Evolutionary conservation across 2,113 vertebrate species (phyloP).

Genomic region (rat (Rattus norvegicus)): DNA sequence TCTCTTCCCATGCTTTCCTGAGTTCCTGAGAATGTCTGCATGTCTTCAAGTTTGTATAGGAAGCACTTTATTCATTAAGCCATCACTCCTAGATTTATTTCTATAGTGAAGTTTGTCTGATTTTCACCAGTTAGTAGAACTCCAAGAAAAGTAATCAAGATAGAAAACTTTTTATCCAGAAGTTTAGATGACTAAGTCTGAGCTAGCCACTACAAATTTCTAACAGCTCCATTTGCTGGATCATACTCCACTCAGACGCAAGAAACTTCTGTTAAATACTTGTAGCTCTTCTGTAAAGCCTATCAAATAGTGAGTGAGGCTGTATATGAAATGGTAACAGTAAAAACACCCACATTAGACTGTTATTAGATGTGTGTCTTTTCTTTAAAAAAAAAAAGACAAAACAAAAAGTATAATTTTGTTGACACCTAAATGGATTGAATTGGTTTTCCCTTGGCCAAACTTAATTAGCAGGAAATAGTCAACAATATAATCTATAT

Average conservation of each 20-base stretch:
- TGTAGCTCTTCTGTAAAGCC: not conserved
- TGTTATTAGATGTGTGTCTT: not conserved
- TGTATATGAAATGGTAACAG: not conserved
- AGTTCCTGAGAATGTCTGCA: not conserved
- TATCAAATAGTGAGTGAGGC: not conserved
- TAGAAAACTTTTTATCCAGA: not conserved
- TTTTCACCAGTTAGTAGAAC: not conserved
- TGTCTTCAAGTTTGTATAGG: not conserved
- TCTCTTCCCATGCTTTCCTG: not conserved
- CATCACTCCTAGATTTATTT: not conserved
- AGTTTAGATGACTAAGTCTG: not conserved
- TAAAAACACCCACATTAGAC: not conserved
- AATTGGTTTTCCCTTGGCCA: slow-evolving; percentile 1
- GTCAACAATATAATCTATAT: not conserved
- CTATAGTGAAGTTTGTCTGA: not conserved
- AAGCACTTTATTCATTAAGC: not conserved
- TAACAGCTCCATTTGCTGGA: not conserved
- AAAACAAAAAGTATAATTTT: not conserved
- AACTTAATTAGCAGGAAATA: not conserved
- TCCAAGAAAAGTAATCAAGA: not conserved
- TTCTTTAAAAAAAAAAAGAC: not conserved
- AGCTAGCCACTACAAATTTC: not conserved
- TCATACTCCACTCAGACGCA: not conserved
- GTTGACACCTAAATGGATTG: not conserved
- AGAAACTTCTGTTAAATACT: not conserved